These are phyloP conservation scores for Galaxias olidus DNA, from an alignment of 2,797 vertebrate species.

Conservation along the genomic window DNA sequence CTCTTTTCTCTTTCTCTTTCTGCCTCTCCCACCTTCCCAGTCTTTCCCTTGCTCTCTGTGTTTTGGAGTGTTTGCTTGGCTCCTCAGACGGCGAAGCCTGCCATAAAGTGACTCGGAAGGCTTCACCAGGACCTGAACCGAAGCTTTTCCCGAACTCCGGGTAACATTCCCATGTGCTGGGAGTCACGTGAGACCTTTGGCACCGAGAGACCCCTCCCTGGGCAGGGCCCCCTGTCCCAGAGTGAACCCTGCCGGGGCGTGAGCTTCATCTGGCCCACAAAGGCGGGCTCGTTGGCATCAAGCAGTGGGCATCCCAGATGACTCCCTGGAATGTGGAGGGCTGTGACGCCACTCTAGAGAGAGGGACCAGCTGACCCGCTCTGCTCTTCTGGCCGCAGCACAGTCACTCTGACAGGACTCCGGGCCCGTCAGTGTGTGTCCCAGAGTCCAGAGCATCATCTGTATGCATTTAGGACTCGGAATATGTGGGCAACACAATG, in stretches of 20 bases:
- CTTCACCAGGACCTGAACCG: conserved; percentile 55
- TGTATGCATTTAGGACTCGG: conserved; percentile 70
- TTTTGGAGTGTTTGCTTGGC: conserved; percentile 62
- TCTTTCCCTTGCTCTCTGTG: conserved; percentile 35
- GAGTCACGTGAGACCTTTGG: conserved; percentile 61
- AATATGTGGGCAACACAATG: conserved; percentile 70
- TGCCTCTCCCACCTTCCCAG: conserved; percentile 7
- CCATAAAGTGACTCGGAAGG: conserved; percentile 70
- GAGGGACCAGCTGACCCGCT: conserved; percentile 60
- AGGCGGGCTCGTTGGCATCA: conserved; percentile 27
- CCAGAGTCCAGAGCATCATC: conserved; percentile 65
- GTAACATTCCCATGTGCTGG: conserved; percentile 65
- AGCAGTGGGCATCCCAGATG: conserved; percentile 58
- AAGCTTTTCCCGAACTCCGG: conserved; percentile 66
- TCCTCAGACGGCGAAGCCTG: conserved; percentile 49
- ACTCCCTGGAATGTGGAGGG: conserved; percentile 68
- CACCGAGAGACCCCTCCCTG: conserved; percentile 39
- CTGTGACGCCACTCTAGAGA: conserved; percentile 54
- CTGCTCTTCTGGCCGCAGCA: conserved; percentile 41
- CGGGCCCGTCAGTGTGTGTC: conserved; percentile 52
- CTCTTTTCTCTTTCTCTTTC: conserved; percentile 5
- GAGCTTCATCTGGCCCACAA: conserved; percentile 54
- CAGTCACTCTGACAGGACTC: conserved; percentile 53
- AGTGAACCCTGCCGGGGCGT: conserved; percentile 60
- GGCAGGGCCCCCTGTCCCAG: conserved; percentile 54